Conservation (phyloP, 2,888 invertebrate species). For the Acanthosepion esculentum region DNA sequence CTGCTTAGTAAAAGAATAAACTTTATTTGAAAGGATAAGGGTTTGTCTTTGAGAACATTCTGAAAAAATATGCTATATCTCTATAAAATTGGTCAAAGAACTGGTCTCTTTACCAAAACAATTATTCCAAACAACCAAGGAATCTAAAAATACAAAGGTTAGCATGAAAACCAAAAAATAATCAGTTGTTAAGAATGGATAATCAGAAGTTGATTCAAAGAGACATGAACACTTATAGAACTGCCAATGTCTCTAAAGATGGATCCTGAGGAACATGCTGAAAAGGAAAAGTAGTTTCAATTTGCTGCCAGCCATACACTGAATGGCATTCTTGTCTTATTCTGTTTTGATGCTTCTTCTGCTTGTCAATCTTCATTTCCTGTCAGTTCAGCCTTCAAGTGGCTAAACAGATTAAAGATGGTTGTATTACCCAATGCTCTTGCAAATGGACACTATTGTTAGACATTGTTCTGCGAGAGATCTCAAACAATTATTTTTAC, state of each 20-base stretch:
- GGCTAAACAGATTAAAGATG: background rate
- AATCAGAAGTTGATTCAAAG: background rate
- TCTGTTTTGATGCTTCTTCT: background rate
- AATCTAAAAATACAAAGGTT: background rate
- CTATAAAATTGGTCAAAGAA: background rate
- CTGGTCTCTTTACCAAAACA: background rate
- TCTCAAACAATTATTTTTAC: background rate
- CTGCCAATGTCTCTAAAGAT: background rate
- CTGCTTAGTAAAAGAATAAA: too few species aligned
- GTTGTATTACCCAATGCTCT: background rate
- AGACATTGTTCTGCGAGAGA: background rate
- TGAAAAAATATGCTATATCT: background rate
- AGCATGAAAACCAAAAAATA: background rate
- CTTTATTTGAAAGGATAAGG: background rate
- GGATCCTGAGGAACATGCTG: background rate
- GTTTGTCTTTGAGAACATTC: background rate
- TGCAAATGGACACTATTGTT: background rate
- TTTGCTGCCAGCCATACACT: background rate
- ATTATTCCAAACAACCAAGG: background rate
- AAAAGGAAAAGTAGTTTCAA: background rate
- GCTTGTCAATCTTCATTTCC: background rate
- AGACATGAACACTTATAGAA: background rate
- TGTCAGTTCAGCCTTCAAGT: background rate
- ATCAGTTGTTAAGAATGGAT: background rate
- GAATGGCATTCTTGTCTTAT: background rate